A percentile compares a stretch with the other conserved stretches of the same genome.
These are phyloP conservation scores for Poeciliopsis infans DNA, from an alignment of 2,797 vertebrate genomes.

Conservation along the genomic window DNA sequence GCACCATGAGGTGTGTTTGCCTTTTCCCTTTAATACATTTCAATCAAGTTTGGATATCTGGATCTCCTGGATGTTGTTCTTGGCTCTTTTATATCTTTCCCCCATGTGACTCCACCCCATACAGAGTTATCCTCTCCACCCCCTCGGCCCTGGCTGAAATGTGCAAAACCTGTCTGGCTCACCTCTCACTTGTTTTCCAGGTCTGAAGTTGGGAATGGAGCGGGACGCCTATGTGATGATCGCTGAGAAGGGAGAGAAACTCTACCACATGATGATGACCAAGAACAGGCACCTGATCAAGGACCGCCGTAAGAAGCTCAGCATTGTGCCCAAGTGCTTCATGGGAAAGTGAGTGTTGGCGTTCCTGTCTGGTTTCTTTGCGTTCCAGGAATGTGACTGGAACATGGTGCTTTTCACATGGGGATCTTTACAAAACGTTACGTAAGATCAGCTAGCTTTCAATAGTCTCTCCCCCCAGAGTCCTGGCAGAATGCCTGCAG, in stretches of 20 bases:
- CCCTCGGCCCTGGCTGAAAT: background rate
- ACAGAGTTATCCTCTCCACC: background rate
- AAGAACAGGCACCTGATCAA: slow-evolving; percentile 95
- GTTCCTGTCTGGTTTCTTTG: slow-evolving; percentile 17
- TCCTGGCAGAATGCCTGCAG: slow-evolving; percentile 62
- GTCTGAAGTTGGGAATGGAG: slow-evolving; percentile 98
- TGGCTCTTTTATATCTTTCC: slow-evolving; percentile 23
- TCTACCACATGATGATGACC: slow-evolving; percentile 99
- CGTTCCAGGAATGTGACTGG: slow-evolving; percentile 53
- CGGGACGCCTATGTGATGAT: slow-evolving; percentile 98
- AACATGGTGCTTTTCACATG: slow-evolving; percentile 48
- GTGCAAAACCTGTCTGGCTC: slow-evolving; percentile 19
- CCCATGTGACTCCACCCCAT: slow-evolving; percentile 10
- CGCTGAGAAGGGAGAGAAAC: slow-evolving; percentile 96
- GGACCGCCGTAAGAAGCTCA: slow-evolving; percentile 94
- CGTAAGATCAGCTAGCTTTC: slow-evolving; percentile 62
- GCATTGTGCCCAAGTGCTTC: slow-evolving; percentile 97
- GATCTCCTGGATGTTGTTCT: slow-evolving; percentile 35
- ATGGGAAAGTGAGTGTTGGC: slow-evolving; percentile 94
- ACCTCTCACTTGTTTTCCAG: slow-evolving; percentile 66
- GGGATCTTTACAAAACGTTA: slow-evolving; percentile 58
- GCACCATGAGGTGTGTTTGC: slow-evolving; percentile 38
- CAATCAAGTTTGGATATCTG: slow-evolving; percentile 18
- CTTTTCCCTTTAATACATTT: slow-evolving; percentile 21
- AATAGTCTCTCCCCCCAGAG: slow-evolving; percentile 44